Evolutionary conservation across 2,888 invertebrate genomes (phyloP).

Genomic region (Leptopterna dolabrata): DNA sequence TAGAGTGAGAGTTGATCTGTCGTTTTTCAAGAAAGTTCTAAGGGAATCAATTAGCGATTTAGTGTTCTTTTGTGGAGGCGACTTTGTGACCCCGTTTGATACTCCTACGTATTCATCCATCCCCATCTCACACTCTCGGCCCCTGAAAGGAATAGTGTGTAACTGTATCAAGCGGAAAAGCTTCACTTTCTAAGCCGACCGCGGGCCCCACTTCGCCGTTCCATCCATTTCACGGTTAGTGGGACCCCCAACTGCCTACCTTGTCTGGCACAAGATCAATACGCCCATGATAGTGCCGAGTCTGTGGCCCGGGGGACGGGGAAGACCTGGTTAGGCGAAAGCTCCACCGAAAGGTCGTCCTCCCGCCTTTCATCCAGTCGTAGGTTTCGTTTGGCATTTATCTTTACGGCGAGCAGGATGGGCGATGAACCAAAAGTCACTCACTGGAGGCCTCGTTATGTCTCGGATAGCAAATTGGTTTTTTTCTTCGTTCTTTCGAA

Average conservation of each 20-base stretch:
- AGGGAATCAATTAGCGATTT: slow-evolving; percentile 19
- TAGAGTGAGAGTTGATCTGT: not conserved
- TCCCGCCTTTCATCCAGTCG: slow-evolving; percentile 3
- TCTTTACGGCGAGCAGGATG: not conserved
- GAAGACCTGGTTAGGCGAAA: slow-evolving; percentile 25
- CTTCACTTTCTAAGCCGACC: slow-evolving; percentile 30
- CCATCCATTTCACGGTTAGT: not conserved
- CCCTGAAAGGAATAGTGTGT: slow-evolving; percentile 37
- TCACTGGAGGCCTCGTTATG: not conserved
- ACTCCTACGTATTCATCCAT: not conserved
- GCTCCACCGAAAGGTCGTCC: slow-evolving; percentile 24
- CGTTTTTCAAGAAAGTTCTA: not conserved
- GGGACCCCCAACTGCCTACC: slow-evolving; percentile 15
- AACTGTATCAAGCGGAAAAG: slow-evolving; percentile 35
- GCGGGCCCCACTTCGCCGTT: not conserved
- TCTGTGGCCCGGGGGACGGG: not conserved
- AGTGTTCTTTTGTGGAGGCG: not conserved
- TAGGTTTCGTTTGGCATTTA: slow-evolving; percentile 10
- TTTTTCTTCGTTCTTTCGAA: not conserved
- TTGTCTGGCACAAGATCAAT: slow-evolving; percentile 22
- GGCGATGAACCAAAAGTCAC: not conserved
- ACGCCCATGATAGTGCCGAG: not conserved
- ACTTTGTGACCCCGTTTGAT: slow-evolving; percentile 15
- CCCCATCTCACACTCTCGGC: not conserved
- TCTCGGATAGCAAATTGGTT: not conserved